A percentile compares a stretch with the other conserved stretches of the same genome.
phyloP scores from a whole-genome alignment of 2,797 vertebrate genomes.

The Limnodromus scolopaceus region DNA sequence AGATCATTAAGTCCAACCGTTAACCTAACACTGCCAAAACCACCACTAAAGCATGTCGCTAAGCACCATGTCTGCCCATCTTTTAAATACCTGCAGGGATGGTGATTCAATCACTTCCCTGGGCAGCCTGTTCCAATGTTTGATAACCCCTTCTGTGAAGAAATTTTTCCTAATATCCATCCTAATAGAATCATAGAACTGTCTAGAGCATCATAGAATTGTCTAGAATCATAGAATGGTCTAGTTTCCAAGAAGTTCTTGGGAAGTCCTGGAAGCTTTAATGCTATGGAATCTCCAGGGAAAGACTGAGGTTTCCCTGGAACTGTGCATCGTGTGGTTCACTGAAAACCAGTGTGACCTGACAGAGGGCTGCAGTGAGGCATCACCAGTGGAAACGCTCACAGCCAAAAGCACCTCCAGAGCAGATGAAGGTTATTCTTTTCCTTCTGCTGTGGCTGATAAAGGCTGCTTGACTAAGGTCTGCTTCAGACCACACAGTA shows the following conservation, averaged over 20 bases:
- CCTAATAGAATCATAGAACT: neutral
- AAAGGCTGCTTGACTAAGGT: neutral
- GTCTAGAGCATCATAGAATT: neutral
- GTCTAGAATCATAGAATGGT: neutral
- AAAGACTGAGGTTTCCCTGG: neutral
- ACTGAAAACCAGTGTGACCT: neutral
- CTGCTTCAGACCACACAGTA: neutral
- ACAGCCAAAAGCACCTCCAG: neutral
- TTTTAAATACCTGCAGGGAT: neutral
- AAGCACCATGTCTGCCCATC: no score
- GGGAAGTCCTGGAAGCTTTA: neutral
- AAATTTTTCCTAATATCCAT: neutral
- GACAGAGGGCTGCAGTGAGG: neutral
- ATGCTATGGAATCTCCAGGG: neutral
- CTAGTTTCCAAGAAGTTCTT: neutral
- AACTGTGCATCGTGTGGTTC: neutral
- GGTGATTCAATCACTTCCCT: neutral
- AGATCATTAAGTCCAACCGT: neutral
- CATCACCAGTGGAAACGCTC: fast-evolving
- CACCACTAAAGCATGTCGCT: neutral
- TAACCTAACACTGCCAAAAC: neutral
- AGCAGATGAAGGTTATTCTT: neutral
- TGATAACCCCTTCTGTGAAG: neutral
- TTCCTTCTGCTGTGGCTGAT: neutral
- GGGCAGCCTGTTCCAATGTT: neutral